These are phyloP conservation scores for Listronotus bonariensis DNA, from an alignment of 1,140 invertebrate species.

Conservation along the genomic window DNA sequence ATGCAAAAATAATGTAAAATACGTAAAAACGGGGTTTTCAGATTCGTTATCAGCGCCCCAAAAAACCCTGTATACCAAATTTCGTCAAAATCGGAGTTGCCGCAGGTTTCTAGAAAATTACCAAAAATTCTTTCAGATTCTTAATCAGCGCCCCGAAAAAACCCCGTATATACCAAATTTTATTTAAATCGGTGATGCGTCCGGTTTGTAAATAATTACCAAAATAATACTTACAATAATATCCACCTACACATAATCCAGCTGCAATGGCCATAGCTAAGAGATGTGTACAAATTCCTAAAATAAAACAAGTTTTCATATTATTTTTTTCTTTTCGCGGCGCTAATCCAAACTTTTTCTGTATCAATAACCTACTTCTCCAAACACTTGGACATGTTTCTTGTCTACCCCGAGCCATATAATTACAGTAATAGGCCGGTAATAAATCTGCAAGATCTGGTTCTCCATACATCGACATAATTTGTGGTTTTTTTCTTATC, in stretches of 20 bases:
- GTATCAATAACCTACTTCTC: conserved; percentile 2
- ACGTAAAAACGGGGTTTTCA: too few species aligned
- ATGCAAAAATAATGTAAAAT: too few species aligned
- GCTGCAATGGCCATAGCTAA: conserved; percentile 12
- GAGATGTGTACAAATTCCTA: conserved; percentile 26
- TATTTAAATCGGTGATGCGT: too few species aligned
- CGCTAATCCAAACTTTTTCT: too few species aligned
- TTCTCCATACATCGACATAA: conserved; percentile 19
- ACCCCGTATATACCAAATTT: too few species aligned
- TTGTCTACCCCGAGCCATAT: conserved; percentile 4
- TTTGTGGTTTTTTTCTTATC: conserved; percentile 5
- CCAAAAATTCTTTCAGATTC: too few species aligned
- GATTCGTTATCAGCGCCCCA: too few species aligned
- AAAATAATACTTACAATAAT: conserved; percentile 21
- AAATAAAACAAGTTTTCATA: conserved; percentile 1
- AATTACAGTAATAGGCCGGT: conserved; percentile 25
- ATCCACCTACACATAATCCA: conserved; percentile 17
- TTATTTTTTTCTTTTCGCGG: neutral
- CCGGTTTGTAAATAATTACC: too few species aligned
- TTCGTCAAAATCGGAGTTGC: too few species aligned
- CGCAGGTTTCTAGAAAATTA: too few species aligned
- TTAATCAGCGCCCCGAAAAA: too few species aligned
- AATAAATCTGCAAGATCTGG: conserved; percentile 11
- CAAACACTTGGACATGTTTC: conserved; percentile 1
- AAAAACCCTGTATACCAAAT: too few species aligned